A percentile compares a stretch with the other conserved stretches of the same genome.
These are phyloP conservation scores for Panthera leo DNA, from an alignment of 2,113 vertebrate species.

Conservation along the genomic window DNA sequence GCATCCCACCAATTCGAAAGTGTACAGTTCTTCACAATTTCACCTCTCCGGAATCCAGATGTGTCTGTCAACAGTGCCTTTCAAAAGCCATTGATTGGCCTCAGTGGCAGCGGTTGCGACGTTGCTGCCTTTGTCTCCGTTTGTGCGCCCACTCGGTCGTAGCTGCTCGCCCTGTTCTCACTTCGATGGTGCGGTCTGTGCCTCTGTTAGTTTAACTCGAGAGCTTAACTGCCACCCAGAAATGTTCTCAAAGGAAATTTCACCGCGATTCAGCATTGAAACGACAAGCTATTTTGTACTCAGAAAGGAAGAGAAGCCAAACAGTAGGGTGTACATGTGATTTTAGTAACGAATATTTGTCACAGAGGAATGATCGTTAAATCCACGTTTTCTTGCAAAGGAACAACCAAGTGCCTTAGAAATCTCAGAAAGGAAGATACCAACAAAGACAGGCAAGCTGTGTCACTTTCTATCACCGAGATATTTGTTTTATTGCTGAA, in stretches of 20 bases:
- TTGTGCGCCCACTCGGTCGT: fast-evolving
- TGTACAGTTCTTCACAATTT: background rate
- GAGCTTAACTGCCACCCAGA: background rate
- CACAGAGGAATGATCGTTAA: background rate
- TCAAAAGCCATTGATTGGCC: background rate
- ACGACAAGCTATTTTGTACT: background rate
- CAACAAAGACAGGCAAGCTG: background rate
- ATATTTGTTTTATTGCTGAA: background rate
- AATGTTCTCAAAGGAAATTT: background rate
- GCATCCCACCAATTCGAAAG: background rate
- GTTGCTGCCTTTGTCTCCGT: fast-evolving
- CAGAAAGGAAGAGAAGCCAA: background rate
- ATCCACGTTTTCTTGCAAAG: background rate
- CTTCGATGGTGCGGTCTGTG: background rate
- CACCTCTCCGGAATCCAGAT: background rate
- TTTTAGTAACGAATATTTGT: background rate
- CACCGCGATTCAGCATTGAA: background rate
- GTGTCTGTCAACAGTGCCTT: background rate
- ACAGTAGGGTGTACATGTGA: background rate
- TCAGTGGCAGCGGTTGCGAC: background rate
- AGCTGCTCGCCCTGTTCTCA: background rate
- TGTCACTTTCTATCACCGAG: background rate
- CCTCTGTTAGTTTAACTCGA: background rate
- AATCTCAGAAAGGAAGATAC: background rate
- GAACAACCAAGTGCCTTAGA: background rate